These are phyloP conservation scores for Rhabditophanes sp. DNA, from an alignment of 2,888 invertebrate species.

Conservation along the genomic window DNA sequence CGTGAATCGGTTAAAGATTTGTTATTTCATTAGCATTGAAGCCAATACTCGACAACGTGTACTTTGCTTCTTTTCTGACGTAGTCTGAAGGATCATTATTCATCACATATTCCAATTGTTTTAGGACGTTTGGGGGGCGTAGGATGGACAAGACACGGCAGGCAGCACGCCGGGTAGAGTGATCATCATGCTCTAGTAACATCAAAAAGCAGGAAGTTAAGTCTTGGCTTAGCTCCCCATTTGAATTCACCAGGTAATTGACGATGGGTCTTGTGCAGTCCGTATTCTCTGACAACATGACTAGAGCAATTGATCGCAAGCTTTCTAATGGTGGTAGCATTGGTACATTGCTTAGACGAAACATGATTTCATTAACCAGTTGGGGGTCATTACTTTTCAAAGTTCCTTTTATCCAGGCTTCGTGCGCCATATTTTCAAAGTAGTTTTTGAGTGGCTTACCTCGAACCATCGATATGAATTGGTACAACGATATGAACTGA, in stretches of 20 bases:
- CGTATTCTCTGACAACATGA: slow-evolving; percentile 16
- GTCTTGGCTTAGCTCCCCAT: slow-evolving; percentile 21
- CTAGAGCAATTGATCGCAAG: slow-evolving; percentile 27
- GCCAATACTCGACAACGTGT: too few relatives aligned
- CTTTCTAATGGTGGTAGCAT: slow-evolving; percentile 39
- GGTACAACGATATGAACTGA: slow-evolving; percentile 14
- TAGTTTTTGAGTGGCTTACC: slow-evolving; percentile 16
- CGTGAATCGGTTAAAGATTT: too few relatives aligned
- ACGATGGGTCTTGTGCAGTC: slow-evolving; percentile 2
- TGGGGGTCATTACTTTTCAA: slow-evolving; percentile 21
- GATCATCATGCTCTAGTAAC: slow-evolving; percentile 29
- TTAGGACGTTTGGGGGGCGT: slow-evolving; percentile 1
- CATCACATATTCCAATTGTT: too few relatives aligned
- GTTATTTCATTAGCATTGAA: too few relatives aligned
- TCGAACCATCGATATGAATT: slow-evolving; percentile 18
- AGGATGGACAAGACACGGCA: slow-evolving; percentile 31
- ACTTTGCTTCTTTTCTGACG: too few relatives aligned
- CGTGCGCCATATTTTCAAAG: slow-evolving; percentile 24
- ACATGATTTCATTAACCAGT: slow-evolving; percentile 25
- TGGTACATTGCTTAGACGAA: slow-evolving; percentile 33
- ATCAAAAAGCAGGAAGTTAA: slow-evolving; percentile 32
- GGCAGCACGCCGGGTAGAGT: slow-evolving; percentile 26
- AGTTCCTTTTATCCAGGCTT: slow-evolving; percentile 34
- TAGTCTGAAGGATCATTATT: too few relatives aligned
- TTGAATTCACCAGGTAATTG: not conserved